phyloP scores from a whole-genome alignment of 2,888 invertebrate species.

The Tillus elongatus region DNA sequence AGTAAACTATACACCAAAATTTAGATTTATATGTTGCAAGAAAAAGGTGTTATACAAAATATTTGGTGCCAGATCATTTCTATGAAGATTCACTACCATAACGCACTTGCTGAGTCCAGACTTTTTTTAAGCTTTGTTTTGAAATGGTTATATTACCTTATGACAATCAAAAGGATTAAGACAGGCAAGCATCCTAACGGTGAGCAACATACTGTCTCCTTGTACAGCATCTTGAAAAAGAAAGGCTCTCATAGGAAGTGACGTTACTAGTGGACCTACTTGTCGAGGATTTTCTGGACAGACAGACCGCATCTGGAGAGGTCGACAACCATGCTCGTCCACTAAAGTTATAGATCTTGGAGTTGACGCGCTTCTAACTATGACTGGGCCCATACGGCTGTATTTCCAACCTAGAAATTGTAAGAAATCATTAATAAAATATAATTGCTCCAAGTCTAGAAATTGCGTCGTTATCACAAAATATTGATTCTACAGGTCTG shows the following conservation, averaged over 20 bases:
- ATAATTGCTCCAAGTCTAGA: too few relatives aligned
- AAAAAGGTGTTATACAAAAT: too few relatives aligned
- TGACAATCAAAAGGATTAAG: slow-evolving; percentile 47
- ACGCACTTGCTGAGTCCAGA: too few relatives aligned
- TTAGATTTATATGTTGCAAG: too few relatives aligned
- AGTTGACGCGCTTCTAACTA: slow-evolving; percentile 32
- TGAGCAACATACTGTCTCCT: slow-evolving; percentile 49
- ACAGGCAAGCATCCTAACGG: slow-evolving; percentile 48
- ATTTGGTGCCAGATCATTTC: too few relatives aligned
- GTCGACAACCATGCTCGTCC: slow-evolving; percentile 43
- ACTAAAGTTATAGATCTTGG: slow-evolving; percentile 38
- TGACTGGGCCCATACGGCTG: slow-evolving; percentile 48
- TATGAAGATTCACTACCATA: too few relatives aligned
- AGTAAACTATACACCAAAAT: too few relatives aligned
- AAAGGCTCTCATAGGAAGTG: slow-evolving; percentile 45
- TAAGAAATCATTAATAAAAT: too few relatives aligned
- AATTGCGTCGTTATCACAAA: too few relatives aligned
- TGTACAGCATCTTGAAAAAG: slow-evolving; percentile 52
- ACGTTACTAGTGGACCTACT: slow-evolving; percentile 38
- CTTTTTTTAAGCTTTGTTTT: too few relatives aligned
- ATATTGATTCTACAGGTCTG: too few relatives aligned
- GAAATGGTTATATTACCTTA: too few relatives aligned
- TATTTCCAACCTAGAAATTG: slow-evolving; percentile 43
- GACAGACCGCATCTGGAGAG: slow-evolving; percentile 41
- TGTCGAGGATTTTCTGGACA: slow-evolving; percentile 42